Evolutionary conservation across 2,797 vertebrate species (phyloP), one percentile per base, ranked within the genome.

Genomic region (Manis pentadactyla): DNA sequence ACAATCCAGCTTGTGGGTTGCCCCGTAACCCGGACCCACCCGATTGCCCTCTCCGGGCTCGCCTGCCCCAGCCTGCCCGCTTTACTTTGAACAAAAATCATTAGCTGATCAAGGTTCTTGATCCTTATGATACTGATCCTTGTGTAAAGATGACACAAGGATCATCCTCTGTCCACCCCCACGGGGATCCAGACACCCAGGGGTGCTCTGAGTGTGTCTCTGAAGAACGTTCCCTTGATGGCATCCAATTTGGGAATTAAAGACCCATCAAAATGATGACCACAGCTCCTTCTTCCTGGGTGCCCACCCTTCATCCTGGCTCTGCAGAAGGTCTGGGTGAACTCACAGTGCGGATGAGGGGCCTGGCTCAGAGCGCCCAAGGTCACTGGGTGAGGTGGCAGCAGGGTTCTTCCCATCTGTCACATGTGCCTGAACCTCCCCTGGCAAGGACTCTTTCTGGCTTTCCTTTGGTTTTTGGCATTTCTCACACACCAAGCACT

Each of bases 1-100:
- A 51, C 69, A 78, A 57, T 46, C 78, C 7, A 2, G 87, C 84
- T 53, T 86, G 51, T 83, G 91, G 81, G 51, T 61, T 61, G 7
- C 85, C 78, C 53, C 15, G 46, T 53, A 83, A 92, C 71, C 87
- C 25, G 7, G 49, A 46, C 31, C 87, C 0, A 0, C 87, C 77
- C 19, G 0, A 94, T 90, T 79, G 77, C 85, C 66, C 64, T 77
- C 69, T 37, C 69, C 59, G 78, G 84, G 93, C 66, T 94, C 23
- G 2, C 96, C 51, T 96, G 97, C 79, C 93, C 74, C 0, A 1
- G 88, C 96, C 94, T 97, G 97, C 64, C 93, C 39, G 29, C 68
- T 25, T 91, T 2, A 0, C 93, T 97, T 94, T 90, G 94, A 97
- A 82, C 75, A 95, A 78, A 95, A 89, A 87, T 85, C 94, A 77